These are phyloP conservation scores for Aradophagus sp. DNA, from an alignment of 1,140 invertebrate genomes.

Conservation along the genomic window DNA sequence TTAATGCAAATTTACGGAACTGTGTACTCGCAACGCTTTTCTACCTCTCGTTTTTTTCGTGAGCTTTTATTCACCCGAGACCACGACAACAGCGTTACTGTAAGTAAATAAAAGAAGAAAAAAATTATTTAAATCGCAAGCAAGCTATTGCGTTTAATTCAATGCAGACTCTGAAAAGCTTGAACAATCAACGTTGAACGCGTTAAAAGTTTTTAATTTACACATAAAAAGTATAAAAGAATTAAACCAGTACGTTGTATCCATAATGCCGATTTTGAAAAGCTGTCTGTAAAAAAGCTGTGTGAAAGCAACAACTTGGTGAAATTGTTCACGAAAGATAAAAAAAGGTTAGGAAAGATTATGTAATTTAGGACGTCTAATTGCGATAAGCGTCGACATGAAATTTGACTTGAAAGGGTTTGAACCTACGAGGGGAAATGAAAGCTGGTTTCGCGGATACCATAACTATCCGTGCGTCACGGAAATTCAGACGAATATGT, in stretches of 20 bases:
- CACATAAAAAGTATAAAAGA: neutral
- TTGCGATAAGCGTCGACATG: too few relatives aligned
- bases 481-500: constrained; percentile 39
- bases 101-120: constrained; percentile 8
- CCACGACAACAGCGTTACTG: constrained; percentile 5
- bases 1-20: constrained; percentile 8
- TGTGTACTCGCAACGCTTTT: constrained; percentile 5
- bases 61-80: constrained; percentile 15
- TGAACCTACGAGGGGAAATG: constrained; percentile 16
- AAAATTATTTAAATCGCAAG: neutral
- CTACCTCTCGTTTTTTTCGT: too few relatives aligned
- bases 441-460: constrained; percentile 18
- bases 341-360: constrained; percentile 8
- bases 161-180: neutral
- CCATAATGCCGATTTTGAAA: too few relatives aligned
- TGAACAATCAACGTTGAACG: constrained; percentile 4
- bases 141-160: constrained; percentile 4
- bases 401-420: constrained; percentile 29
- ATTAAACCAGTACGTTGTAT: constrained; percentile 1
- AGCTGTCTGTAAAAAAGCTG: too few relatives aligned
- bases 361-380: constrained; percentile 25
- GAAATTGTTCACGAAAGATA: too few relatives aligned
- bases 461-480: constrained; percentile 19
- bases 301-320: too few relatives aligned
- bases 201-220: neutral